These are phyloP conservation scores for Holacanthus passer DNA, from an alignment of 2,113 vertebrate genomes.

Conservation along the genomic window DNA sequence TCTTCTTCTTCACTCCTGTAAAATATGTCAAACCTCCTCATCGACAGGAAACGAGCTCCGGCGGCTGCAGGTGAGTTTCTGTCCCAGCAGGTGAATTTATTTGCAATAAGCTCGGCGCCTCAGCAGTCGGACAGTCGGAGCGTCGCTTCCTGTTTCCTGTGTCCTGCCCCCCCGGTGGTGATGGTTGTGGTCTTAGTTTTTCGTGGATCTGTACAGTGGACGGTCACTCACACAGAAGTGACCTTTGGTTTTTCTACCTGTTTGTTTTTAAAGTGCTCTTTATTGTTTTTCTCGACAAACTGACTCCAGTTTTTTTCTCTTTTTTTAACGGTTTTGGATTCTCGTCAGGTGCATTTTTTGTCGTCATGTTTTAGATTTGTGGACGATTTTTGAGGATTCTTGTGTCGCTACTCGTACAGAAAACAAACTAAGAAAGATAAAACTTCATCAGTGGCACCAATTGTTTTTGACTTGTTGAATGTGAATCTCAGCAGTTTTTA, in stretches of 20 bases:
- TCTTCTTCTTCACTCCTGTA: constrained; percentile 16
- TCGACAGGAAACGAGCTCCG: background rate
- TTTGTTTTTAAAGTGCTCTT: constrained; percentile 53
- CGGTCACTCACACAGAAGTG: constrained; percentile 21
- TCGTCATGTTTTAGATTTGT: constrained; percentile 8
- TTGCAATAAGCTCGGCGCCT: constrained; percentile 11
- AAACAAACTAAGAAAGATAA: background rate
- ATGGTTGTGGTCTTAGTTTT: background rate
- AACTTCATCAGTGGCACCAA: background rate
- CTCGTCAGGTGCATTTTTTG: constrained; percentile 10
- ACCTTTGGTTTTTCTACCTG: constrained; percentile 34
- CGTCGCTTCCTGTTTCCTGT: background rate
- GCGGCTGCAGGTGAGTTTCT: constrained; percentile 16
- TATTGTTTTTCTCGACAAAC: constrained; percentile 20
- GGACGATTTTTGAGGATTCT: background rate
- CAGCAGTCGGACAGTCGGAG: background rate
- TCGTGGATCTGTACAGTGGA: constrained; percentile 16
- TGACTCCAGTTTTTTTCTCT: background rate
- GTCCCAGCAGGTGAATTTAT: background rate
- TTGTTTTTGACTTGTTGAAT: constrained; percentile 48
- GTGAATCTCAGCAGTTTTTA: constrained; percentile 45
- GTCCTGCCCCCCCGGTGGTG: background rate
- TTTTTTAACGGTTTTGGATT: constrained; percentile 13
- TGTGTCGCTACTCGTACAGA: background rate
- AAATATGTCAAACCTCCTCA: background rate